These are phyloP conservation scores for Diadema setosum DNA, from an alignment of 35 echinoderm and acorn worm genomes.

Conservation along the genomic window DNA sequence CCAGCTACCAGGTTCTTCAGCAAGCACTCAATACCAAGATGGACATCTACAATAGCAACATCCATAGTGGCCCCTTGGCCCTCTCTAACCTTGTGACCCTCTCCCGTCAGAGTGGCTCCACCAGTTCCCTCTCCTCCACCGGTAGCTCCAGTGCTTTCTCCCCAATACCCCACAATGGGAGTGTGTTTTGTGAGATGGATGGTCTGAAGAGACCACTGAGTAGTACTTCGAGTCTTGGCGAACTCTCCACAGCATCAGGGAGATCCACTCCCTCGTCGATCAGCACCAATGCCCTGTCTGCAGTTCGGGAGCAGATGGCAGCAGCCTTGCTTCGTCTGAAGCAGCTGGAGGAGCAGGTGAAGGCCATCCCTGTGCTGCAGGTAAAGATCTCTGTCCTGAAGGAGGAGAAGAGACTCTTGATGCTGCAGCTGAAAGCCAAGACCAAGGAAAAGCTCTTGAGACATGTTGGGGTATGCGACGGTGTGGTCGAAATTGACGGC, in stretches of 20 bases:
- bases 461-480: constrained; percentile 64
- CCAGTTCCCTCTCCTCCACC: constrained; percentile 80
- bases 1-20: background rate
- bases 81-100: constrained; percentile 32
- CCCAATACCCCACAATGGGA: constrained; percentile 37
- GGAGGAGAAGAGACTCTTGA: constrained; percentile 92
- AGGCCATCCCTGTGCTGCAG: constrained; percentile 80
- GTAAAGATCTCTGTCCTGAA: constrained; percentile 92
- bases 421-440: constrained; percentile 83
- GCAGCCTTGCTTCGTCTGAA: constrained; percentile 66
- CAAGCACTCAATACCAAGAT: background rate
- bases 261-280: constrained; percentile 85
- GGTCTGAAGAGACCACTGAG: constrained; percentile 3
- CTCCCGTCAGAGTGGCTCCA: constrained; percentile 62
- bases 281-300: constrained; percentile 56
- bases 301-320: constrained; percentile 92
- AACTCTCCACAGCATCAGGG: constrained; percentile 43
- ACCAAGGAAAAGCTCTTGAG: constrained; percentile 42
- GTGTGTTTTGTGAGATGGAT: background rate
- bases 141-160: constrained; percentile 59
- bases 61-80: background rate
- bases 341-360: constrained; percentile 89
- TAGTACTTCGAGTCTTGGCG: constrained; percentile 14
- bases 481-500: constrained; percentile 30
- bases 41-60: constrained; percentile 17